These are phyloP conservation scores for Fragum fragum DNA, from an alignment of 2,888 invertebrate genomes.

Conservation along the genomic window DNA sequence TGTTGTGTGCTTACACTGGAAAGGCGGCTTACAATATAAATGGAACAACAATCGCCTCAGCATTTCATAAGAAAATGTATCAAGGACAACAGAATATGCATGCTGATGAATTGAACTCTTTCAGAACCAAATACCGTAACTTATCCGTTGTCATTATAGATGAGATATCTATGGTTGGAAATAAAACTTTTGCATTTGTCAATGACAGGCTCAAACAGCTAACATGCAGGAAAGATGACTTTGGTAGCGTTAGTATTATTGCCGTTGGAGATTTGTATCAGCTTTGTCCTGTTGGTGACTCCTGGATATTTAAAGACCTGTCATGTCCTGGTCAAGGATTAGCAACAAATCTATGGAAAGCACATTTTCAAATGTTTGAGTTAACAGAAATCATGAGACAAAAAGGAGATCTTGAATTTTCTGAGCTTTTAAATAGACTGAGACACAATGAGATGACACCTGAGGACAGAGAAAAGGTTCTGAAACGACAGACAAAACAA, in stretches of 20 bases:
- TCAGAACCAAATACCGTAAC: conserved; percentile 55
- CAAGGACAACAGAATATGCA: conserved; percentile 45
- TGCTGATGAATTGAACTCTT: conserved; percentile 53
- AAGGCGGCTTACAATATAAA: conserved; percentile 62
- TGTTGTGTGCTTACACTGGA: conserved; percentile 63
- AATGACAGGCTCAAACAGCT: conserved; percentile 56
- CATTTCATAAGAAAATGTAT: conserved; percentile 46
- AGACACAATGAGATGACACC: conserved; percentile 46
- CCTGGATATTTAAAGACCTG: conserved; percentile 62
- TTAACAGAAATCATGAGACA: conserved; percentile 61
- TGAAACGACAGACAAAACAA: neutral
- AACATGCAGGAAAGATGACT: conserved; percentile 50
- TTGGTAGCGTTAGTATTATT: conserved; percentile 63
- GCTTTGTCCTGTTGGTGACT: conserved; percentile 55
- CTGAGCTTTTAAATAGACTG: conserved; percentile 58
- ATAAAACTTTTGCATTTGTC: conserved; percentile 42
- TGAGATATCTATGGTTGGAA: conserved; percentile 67
- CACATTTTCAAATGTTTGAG: conserved; percentile 56
- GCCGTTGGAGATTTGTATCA: conserved; percentile 68
- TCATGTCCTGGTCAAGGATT: conserved; percentile 26
- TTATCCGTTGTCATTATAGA: conserved; percentile 59
- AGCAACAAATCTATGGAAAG: conserved; percentile 58
- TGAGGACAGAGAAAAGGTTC: conserved; percentile 34
- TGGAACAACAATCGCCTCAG: conserved; percentile 55
- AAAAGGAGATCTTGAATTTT: conserved; percentile 58